Base-by-base conservation (phyloP, 1,140 invertebrate genomes). In the Argopecten irradians region DNA sequence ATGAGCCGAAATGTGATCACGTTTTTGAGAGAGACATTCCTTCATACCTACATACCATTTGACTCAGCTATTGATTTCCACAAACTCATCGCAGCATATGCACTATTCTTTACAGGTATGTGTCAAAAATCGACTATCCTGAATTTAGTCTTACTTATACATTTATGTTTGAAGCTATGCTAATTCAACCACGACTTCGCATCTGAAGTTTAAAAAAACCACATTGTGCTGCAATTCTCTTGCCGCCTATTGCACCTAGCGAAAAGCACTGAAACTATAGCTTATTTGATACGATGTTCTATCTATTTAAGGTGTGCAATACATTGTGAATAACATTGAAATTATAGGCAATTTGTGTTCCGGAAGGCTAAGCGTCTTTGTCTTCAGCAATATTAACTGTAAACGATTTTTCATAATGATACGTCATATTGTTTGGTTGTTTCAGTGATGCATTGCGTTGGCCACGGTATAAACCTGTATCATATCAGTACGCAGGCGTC, bases 381-480 rank as follows among this genome's bases (percentile, higher is more conserved):
- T 19, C 7, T n/a, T n/a, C n/a, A n/a, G n/a, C n/a, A n/a, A n/a
- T n/a, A n/a, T n/a, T n/a, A n/a, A n/a, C n/a, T n/a, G n/a, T n/a
- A n/a, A n/a, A n/a, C n/a, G n/a, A n/a, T n/a, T n/a, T n/a, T n/a
- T n/a, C n/a, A n/a, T n/a, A n/a, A n/a, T n/a, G n/a, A n/a, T n/a
- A n/a, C n/a, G n/a, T n/a, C n/a, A n/a, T n/a, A n/a, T n/a, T n/a
- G n/a, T n/a, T n/a, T 46, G 43, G 13, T 19, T 98, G 22, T 91
- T 91, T 82, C 90, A 96, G 96, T 96, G 16, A 89, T 96, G 36
- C 96, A 99, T 93, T 98, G 98, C 0, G 97, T 99, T 39, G 99
- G 99, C 0, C 99, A 99, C 94, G 98, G 99, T 92, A 98, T 99
- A 14, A 99, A 99, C 95, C 99, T 99, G 95, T 99, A 99, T 95